A percentile compares a stretch with the other conserved stretches of the same genome.
phyloP scores from a whole-genome alignment of 1,140 invertebrate genomes.

The Ceratitis capitata region DNA sequence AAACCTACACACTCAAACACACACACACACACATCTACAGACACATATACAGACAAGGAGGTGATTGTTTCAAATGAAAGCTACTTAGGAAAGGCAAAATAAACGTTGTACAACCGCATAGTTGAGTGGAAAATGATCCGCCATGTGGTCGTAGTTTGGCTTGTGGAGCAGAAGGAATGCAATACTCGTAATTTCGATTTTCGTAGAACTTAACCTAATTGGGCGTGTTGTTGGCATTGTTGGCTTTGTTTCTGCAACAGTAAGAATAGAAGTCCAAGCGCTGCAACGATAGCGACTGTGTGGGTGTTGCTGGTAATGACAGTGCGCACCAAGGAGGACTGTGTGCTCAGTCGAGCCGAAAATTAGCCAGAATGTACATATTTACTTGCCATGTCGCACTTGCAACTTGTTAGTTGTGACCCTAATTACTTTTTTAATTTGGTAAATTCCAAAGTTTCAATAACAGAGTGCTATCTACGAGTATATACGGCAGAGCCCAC shows the following conservation, averaged over 20 bases:
- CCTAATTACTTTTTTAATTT: no score
- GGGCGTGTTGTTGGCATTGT: background rate
- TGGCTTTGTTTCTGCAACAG: background rate
- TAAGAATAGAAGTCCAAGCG: background rate
- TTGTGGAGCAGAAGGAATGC: background rate
- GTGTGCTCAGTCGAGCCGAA: background rate
- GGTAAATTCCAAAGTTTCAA: no score
- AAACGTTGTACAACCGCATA: background rate
- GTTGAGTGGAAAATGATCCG: background rate
- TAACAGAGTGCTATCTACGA: no score
- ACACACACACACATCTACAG: background rate
- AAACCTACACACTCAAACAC: background rate
- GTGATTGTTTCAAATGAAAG: background rate
- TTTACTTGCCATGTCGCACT: no score
- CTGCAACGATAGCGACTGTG: background rate
- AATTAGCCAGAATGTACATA: constrained; percentile 1
- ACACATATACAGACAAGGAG: no score
- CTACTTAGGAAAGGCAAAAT: background rate
- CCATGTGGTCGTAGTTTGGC: background rate
- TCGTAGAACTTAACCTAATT: constrained; percentile 9
- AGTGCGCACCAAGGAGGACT: background rate
- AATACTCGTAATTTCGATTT: constrained; percentile 2
- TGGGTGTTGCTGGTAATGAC: background rate
- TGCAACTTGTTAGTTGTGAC: background rate
- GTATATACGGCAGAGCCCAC: no score